Conservation (phyloP, 2,888 invertebrate species). For the Mystacides longicornis region DNA sequence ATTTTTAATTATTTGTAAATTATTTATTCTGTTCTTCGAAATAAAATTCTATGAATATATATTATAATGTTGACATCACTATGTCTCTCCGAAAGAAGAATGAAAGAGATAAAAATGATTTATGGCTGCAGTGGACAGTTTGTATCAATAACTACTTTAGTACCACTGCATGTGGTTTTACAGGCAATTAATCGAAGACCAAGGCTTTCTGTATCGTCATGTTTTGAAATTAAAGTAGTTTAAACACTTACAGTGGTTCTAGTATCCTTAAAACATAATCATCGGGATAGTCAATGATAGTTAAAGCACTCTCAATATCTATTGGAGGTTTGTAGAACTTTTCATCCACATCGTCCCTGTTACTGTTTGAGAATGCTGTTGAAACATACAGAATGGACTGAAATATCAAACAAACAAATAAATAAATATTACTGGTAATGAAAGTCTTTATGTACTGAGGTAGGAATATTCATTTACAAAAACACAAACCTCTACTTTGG, state of each 20-base stretch:
- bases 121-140: no score
- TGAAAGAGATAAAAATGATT: no score
- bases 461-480: background rate
- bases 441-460: background rate
- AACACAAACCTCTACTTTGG: background rate
- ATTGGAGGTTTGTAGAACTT: background rate
- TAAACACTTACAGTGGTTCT: conserved; percentile 3
- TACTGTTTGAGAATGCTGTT: conserved; percentile 3
- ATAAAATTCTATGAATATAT: no score
- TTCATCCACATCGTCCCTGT: background rate
- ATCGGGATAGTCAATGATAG: background rate
- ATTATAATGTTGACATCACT: no score
- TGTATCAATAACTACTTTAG: no score
- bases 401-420: background rate
- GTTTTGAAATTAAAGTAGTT: no score
- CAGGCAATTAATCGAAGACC: no score
- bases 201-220: no score
- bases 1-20: no score
- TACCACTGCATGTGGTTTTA: no score
- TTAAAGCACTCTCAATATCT: background rate
- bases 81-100: no score
- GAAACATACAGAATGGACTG: conserved; percentile 2
- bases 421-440: background rate
- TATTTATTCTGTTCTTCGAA: no score
- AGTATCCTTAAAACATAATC: background rate